Evolutionary conservation across 1,140 invertebrate species (phyloP).

Genomic region (Caenorhabditis elegans): WBcel235 BX284605.5:8283001-8283500

Average conservation of each 20-base stretch:
- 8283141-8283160: slow-evolving; percentile 38
- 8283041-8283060: too few species aligned
- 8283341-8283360: neutral
- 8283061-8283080: neutral
- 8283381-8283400: slow-evolving; percentile 28
- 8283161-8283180: neutral
- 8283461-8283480: too few species aligned
- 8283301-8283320: slow-evolving; percentile 8
- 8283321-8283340: slow-evolving; percentile 2
- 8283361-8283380: slow-evolving; percentile 36
- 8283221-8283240: neutral
- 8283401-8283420: slow-evolving; percentile 39
- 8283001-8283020: too few species aligned
- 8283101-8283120: slow-evolving; percentile 30
- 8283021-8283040: too few species aligned
- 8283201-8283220: neutral
- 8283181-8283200: neutral
- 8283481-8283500: slow-evolving; percentile 39
- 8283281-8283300: slow-evolving; percentile 17
- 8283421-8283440: slow-evolving; percentile 36
- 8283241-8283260: neutral
- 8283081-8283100: slow-evolving; percentile 18
- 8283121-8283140: slow-evolving; percentile 30
- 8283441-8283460: neutral
- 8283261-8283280: neutral